Evolutionary conservation across 2,113 vertebrate genomes (phyloP), one percentile per base, ranked within the genome.

Genomic region (Paradoxurus hermaphroditus): DNA sequence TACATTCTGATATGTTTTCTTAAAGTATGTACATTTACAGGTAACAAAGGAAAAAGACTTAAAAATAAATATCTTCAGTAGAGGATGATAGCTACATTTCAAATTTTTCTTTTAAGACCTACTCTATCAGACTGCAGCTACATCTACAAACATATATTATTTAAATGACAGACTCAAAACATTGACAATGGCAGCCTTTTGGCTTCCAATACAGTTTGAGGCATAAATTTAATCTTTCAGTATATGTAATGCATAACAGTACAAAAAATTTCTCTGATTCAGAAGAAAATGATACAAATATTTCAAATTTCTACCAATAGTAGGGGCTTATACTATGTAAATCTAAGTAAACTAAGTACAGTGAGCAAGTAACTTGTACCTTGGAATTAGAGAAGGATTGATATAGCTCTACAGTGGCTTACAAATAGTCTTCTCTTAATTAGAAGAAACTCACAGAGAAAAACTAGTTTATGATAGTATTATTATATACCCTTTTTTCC

Each of bases 231-330:
- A 59, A 94, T 67, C 31, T 75, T 97, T 93, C 59, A 18, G 14
- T 51, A 2, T 87, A 72, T 18, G 19, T 51, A 86, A 86, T 6
- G 3, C 53, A 3, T 18, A 73, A 82, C 7, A 56, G 75, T 46
- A 84, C 25, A 89, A 96, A 83, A 82, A 68, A 41, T 70, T 84
- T 70, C 34, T 39, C 31, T 70, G 77, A 88, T 90, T 81, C 19
- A 83, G 79, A 96, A 73, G n/a, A 23, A 93, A 96, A 88, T 94
- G 19, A 68, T 19, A 67, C 34, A 94, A 91, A 39, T 81, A 85
- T 46, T 97, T 92, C 75, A 95, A 70, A 95, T 78, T 94, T 78
- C 77, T 85, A 78, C 85, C 92, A 97, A 34, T 10, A 90, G 56
- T 25, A 81, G 39, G 93, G 7, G 68, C 49, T 73, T 13, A 90